These are phyloP conservation scores for Pachycephala philippinensis DNA, from an alignment of 2,113 vertebrate genomes.

Conservation along the genomic window DNA sequence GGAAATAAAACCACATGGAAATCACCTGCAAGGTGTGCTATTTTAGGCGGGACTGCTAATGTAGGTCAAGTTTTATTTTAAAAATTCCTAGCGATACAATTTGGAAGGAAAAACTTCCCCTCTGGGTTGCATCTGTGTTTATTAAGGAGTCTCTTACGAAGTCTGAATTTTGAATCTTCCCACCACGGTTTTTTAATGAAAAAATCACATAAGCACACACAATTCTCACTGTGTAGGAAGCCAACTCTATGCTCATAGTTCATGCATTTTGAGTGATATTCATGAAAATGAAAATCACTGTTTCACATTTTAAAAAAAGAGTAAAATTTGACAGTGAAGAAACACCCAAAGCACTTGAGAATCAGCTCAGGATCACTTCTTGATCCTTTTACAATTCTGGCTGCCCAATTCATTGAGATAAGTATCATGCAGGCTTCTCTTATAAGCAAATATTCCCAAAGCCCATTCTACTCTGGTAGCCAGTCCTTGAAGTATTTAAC, in stretches of 20 bases:
- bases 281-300: background rate
- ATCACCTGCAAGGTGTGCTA: constrained; percentile 33
- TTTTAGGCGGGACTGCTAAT: background rate
- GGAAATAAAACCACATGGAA: background rate
- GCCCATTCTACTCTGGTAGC: background rate
- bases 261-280: background rate
- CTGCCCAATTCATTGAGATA: background rate
- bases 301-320: background rate
- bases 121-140: background rate
- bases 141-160: background rate
- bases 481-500: background rate
- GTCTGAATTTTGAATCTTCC: background rate
- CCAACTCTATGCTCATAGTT: background rate
- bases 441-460: background rate
- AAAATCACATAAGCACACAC: background rate
- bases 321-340: background rate
- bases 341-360: background rate
- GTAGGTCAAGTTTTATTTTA: constrained; percentile 3
- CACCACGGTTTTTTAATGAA: background rate
- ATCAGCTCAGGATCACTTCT: background rate
- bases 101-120: background rate
- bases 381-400: background rate
- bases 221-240: background rate
- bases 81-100: background rate
- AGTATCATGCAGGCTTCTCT: background rate